These are phyloP conservation scores for Fukomys damarensis DNA, from an alignment of 2,113 vertebrate species.

Conservation along the genomic window DNA sequence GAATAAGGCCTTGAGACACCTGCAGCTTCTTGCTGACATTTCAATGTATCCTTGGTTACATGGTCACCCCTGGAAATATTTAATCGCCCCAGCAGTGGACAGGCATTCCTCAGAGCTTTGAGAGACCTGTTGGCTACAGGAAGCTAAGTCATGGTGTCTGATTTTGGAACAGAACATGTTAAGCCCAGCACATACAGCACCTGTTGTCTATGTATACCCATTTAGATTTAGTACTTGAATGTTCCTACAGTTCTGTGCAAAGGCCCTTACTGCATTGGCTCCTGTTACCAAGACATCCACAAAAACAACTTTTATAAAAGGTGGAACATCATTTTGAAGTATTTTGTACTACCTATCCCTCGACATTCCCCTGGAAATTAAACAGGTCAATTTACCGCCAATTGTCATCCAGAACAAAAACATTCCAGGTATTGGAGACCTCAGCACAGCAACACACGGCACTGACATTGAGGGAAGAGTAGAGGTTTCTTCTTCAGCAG, in stretches of 20 bases:
- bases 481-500: neutral
- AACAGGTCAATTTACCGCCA: constrained; percentile 99
- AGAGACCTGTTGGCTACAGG: constrained; percentile 98
- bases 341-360: constrained; percentile 98
- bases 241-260: constrained; percentile 98
- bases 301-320: constrained; percentile 95
- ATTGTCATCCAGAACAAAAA: constrained; percentile 98
- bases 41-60: neutral
- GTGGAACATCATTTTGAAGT: constrained; percentile 98
- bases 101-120: constrained; percentile 93
- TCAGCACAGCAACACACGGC: neutral
- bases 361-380: constrained; percentile 98
- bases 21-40: neutral
- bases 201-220: constrained; percentile 97
- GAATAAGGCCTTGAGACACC: neutral
- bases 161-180: constrained; percentile 99
- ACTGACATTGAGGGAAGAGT: neutral
- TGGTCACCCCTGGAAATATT: neutral
- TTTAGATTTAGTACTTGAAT: constrained; percentile 97
- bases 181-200: constrained; percentile 96
- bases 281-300: constrained; percentile 95
- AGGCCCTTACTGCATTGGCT: constrained; percentile 96
- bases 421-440: constrained; percentile 92
- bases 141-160: constrained; percentile 96
- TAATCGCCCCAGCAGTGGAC: neutral